These are phyloP conservation scores for Holothuria scabra DNA, from an alignment of 53 echinoderm and acorn worm species.

Conservation along the genomic window DNA sequence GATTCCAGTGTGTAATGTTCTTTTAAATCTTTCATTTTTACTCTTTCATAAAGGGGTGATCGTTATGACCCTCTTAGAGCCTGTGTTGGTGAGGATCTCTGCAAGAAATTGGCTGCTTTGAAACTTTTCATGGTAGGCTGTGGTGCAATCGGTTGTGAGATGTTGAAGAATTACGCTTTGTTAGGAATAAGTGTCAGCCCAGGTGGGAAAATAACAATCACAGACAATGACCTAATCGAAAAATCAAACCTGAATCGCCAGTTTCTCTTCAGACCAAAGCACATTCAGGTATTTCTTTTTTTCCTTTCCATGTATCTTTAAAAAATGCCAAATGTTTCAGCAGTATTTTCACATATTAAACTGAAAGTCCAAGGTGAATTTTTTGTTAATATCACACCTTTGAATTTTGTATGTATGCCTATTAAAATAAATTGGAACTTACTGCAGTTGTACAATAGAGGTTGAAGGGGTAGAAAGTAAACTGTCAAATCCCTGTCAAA, in stretches of 20 bases:
- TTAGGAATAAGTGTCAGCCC: conserved; percentile 68
- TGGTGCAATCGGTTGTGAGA: conserved; percentile 98
- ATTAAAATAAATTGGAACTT: no score
- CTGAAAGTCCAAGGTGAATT: no score
- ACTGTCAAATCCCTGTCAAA: no score
- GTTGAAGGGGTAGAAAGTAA: no score
- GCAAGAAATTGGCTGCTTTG: conserved; percentile 61
- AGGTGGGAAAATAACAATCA: conserved; percentile 86
- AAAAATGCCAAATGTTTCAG: not conserved
- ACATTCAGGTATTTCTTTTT: conserved; percentile 80
- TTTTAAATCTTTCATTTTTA: not conserved
- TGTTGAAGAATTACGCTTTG: conserved; percentile 97
- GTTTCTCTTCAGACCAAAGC: conserved; percentile 95
- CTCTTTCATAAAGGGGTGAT: conserved; percentile 64
- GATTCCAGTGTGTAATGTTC: not conserved
- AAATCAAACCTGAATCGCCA: conserved; percentile 97
- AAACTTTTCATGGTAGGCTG: conserved; percentile 97
- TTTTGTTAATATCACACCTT: no score
- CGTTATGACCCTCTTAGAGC: conserved; percentile 86
- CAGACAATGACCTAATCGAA: conserved; percentile 97
- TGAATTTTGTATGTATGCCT: no score
- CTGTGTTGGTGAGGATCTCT: conserved; percentile 75
- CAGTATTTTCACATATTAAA: not conserved
- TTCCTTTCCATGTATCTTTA: not conserved
- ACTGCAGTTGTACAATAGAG: no score